Base-by-base conservation (phyloP, 1,140 invertebrate genomes). In the Augochlora pura region DNA sequence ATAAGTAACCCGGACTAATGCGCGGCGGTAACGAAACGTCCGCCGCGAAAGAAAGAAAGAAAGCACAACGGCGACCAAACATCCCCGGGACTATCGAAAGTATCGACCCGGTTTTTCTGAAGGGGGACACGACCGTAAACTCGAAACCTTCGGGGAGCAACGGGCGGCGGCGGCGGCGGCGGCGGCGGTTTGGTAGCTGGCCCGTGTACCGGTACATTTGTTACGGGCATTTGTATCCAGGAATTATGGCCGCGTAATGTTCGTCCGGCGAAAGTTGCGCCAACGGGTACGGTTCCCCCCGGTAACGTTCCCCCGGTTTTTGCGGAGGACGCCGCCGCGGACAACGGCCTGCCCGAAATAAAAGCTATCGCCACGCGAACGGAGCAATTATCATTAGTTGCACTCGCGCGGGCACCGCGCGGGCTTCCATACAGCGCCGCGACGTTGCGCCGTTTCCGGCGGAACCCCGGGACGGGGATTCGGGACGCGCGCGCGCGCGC, bases 361-460 rank as follows among this genome's bases (percentile, higher is more conserved):
- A 90, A 90, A 89, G 89, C 87, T 80, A 87, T 83, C 86, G 85
- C 69, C 46, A 59, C 74, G 67, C 66, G 83, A 77, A 83, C 84
- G 77, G 57, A 71, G 88, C 90, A 91, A 91, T 91, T 91, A 91
- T 91, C 90, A 90, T 91, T 91, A 91, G 90, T 89, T 83, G 84
- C 80, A 83, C 75, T 80, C 70, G 87, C 76, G 80, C 86, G 46
- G 60, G 74, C 79, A 63, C 49, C 59, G 66, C 32, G 66, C 25
- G 46, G 27, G 52, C 21, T 42, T 6, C 42, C 42, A 0, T 14
- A 10, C 42, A 46, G 42, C 42, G 2, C 42, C 3, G 42, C 42
- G 10, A 10, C 42, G 42, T 2, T 46, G 10, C 42, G 42, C 42
- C 52, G 83, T 82, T 85, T 84, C 83, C 83, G 79, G 46, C 77